phyloP scores from a whole-genome alignment of 2,113 vertebrate species.

The Rhegmatorhina hoffmannsi region DNA sequence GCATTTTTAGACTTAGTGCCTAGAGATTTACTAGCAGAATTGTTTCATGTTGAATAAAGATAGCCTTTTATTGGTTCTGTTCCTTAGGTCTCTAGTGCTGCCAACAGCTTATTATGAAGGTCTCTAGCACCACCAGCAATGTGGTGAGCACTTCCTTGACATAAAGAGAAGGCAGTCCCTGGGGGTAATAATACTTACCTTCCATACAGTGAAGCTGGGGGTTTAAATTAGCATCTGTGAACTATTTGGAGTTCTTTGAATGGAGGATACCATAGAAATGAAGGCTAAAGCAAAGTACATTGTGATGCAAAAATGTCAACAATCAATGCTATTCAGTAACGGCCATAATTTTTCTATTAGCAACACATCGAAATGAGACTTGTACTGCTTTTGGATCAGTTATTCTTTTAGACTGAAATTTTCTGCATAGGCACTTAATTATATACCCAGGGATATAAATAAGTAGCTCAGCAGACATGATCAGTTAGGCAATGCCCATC shows the following conservation, averaged over 20 bases:
- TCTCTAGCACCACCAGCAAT: not conserved
- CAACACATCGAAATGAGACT: not conserved
- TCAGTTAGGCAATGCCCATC: not conserved
- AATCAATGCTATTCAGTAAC: not conserved
- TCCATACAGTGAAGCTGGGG: not conserved
- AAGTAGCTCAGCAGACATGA: not conserved
- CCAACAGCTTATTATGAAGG: not conserved
- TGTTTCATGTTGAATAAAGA: not conserved
- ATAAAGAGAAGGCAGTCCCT: not conserved
- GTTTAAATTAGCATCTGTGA: slow-evolving; percentile 11
- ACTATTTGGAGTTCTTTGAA: not conserved
- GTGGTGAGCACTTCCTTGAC: not conserved
- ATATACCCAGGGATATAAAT: not conserved
- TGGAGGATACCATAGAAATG: not conserved
- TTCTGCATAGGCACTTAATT: not conserved
- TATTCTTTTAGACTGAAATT: not conserved
- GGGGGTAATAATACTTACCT: not conserved
- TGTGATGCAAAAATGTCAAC: not conserved
- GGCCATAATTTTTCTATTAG: not conserved
- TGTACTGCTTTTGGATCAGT: not conserved
- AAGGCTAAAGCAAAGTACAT: not conserved
- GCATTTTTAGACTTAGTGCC: not conserved
- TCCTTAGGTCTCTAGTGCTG: not conserved
- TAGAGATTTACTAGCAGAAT: not conserved
- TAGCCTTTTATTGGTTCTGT: not conserved